These are phyloP conservation scores for Chironomus tentans DNA, from an alignment of 2,888 invertebrate genomes.

Conservation along the genomic window DNA sequence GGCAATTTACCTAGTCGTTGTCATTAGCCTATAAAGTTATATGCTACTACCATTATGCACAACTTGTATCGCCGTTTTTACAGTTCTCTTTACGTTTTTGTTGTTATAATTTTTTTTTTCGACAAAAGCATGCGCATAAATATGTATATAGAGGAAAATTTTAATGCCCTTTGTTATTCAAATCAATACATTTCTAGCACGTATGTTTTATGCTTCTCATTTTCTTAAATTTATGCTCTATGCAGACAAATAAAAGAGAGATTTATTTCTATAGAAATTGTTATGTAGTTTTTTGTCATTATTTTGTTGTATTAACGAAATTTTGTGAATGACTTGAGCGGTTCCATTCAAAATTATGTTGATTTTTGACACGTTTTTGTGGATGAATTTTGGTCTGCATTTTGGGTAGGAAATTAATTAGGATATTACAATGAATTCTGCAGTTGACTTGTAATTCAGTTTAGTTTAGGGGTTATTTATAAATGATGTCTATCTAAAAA, in stretches of 20 bases:
- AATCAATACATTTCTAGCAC: slow-evolving; percentile 22
- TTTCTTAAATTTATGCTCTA: neutral
- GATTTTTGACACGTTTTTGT: too few species aligned
- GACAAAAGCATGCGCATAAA: slow-evolving; percentile 25
- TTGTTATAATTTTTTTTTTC: neutral
- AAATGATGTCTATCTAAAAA: too few species aligned
- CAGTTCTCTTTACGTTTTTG: neutral
- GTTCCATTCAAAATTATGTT: too few species aligned
- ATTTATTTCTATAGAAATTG: too few species aligned
- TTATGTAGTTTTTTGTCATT: too few species aligned
- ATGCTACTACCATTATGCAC: slow-evolving; percentile 18
- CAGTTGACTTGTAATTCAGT: too few species aligned
- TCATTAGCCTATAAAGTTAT: neutral
- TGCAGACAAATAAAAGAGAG: neutral
- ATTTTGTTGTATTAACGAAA: too few species aligned
- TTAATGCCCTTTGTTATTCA: slow-evolving; percentile 26
- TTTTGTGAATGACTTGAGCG: too few species aligned
- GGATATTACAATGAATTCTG: too few species aligned
- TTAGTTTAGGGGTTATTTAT: too few species aligned
- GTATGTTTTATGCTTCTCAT: neutral
- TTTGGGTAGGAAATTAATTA: too few species aligned
- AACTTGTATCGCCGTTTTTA: slow-evolving; percentile 13
- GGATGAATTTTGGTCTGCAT: too few species aligned
- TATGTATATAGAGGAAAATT: slow-evolving; percentile 3
- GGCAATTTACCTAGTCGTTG: slow-evolving; percentile 2